phyloP scores from a whole-genome alignment of 2,888 invertebrate genomes.

The Xanthorhoe spadicearia region DNA sequence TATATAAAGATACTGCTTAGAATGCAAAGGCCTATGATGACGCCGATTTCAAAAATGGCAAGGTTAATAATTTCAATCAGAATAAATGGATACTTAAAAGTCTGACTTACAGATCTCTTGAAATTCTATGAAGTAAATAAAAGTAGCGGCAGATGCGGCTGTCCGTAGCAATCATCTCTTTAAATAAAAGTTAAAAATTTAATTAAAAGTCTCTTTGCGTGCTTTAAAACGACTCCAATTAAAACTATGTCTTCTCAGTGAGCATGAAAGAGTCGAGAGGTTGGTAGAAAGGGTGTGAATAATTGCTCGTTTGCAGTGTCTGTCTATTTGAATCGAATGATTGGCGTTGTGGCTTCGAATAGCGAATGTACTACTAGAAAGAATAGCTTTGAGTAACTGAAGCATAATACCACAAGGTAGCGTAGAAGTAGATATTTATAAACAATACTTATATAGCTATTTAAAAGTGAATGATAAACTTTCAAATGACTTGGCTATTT shows the following conservation, averaged over 20 bases:
- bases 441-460: no score
- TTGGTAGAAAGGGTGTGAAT: conserved; percentile 65
- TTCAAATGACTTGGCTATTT: no score
- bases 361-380: neutral
- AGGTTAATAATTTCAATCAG: neutral
- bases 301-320: conserved; percentile 67
- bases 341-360: conserved; percentile 5
- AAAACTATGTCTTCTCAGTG: conserved; percentile 78
- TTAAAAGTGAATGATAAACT: neutral
- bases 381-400: neutral
- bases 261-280: conserved; percentile 71
- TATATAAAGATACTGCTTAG: no score
- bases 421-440: no score
- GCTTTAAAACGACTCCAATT: conserved; percentile 76
- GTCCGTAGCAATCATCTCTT: conserved; percentile 61
- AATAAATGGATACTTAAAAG: neutral
- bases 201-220: conserved; percentile 77
- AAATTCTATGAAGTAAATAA: conserved; percentile 42
- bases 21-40: no score
- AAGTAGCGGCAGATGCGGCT: conserved; percentile 52
- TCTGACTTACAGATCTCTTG: neutral
- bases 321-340: conserved; percentile 54
- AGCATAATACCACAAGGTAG: no score
- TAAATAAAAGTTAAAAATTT: conserved; percentile 75
- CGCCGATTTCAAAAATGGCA: neutral